phyloP scores from a whole-genome alignment of 2,113 vertebrate genomes.

The Tor tambroides region DNA sequence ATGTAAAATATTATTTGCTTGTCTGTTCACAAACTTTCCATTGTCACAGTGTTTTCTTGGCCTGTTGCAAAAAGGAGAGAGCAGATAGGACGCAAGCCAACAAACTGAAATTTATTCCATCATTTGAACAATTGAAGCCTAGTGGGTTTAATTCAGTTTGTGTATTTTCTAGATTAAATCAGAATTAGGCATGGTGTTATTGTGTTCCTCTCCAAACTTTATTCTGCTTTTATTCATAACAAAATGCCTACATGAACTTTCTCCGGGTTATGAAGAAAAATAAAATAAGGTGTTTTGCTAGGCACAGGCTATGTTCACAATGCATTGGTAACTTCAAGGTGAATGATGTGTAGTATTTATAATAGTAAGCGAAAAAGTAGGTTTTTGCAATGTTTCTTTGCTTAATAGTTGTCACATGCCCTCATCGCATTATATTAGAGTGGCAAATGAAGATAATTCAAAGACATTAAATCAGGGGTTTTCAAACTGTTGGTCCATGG shows the following conservation, averaged over 20 bases:
- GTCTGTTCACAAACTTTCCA: conserved; percentile 20
- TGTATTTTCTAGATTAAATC: conserved; percentile 4
- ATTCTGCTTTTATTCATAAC: neutral
- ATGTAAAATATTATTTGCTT: neutral
- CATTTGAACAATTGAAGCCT: conserved; percentile 14
- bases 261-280: neutral
- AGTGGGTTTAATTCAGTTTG: neutral
- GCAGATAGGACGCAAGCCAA: neutral
- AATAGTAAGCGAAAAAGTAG: neutral
- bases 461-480: neutral
- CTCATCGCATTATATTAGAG: neutral
- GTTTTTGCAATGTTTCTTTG: neutral
- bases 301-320: neutral
- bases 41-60: neutral
- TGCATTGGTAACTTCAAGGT: neutral
- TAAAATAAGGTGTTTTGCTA: neutral
- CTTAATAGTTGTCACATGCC: neutral
- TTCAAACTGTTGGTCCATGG: neutral
- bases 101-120: neutral
- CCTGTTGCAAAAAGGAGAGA: neutral
- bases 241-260: neutral
- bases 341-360: neutral
- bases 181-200: neutral
- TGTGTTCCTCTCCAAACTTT: neutral
- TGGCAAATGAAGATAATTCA: neutral